Conservation (phyloP, 2,888 invertebrate genomes). For the Torymus aiolomorphi region DNA sequence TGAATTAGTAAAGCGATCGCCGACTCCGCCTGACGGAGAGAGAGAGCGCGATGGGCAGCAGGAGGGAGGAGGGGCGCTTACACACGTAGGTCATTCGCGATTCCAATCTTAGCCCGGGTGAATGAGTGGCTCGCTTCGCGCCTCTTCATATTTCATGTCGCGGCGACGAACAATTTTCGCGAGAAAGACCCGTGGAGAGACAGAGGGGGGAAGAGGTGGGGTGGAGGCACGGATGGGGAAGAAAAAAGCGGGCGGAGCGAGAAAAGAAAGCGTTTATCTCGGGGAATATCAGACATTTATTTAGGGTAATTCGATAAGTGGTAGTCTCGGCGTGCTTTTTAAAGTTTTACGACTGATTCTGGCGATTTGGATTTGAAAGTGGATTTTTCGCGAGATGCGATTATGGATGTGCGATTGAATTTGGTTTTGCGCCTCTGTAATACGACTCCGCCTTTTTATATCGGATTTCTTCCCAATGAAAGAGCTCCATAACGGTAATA, state of each 20-base stretch:
- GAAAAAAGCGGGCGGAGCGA: not conserved
- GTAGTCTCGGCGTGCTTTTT: slow-evolving; percentile 17
- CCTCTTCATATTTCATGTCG: slow-evolving; percentile 48
- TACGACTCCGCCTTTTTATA: too few relatives aligned
- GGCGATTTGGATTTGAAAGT: too few relatives aligned
- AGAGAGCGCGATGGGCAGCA: not conserved
- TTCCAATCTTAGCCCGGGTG: slow-evolving; percentile 48
- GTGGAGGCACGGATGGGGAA: not conserved
- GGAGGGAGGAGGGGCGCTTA: not conserved
- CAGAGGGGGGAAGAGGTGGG: not conserved
- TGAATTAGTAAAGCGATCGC: slow-evolving; percentile 52
- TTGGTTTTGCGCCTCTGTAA: too few relatives aligned
- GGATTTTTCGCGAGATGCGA: too few relatives aligned
- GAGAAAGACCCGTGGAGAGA: not conserved
- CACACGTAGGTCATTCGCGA: slow-evolving; percentile 43
- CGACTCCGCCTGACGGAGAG: slow-evolving; percentile 14
- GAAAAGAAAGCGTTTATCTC: slow-evolving; percentile 30
- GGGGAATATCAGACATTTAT: slow-evolving; percentile 17
- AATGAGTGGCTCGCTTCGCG: slow-evolving; percentile 37
- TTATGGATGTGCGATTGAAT: too few relatives aligned
- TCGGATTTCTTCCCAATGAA: too few relatives aligned
- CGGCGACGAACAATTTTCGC: slow-evolving; percentile 27
- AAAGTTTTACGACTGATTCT: not conserved
- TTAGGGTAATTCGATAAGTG: slow-evolving; percentile 19
- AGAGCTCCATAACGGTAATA: too few relatives aligned